Conservation (phyloP, 1,140 invertebrate genomes). For the Centruroides vittatus region DNA sequence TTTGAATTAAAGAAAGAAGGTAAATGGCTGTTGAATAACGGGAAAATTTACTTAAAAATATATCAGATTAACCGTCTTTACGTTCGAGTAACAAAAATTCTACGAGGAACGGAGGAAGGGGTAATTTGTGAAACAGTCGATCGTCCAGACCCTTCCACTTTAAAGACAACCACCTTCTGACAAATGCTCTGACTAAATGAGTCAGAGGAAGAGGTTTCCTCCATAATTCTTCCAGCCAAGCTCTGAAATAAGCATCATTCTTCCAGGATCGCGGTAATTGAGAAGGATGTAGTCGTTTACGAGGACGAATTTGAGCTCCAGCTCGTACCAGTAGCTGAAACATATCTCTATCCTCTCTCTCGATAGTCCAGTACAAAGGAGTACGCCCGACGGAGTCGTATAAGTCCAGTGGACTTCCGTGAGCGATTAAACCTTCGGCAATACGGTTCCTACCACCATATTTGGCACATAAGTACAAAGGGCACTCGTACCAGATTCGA, state of each 20-base stretch:
- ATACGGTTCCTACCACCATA: conserved; percentile 2
- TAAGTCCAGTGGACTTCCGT: conserved; percentile 6
- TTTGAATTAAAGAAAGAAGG: no score
- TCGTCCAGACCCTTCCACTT: no score
- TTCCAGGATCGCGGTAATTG: conserved; percentile 2
- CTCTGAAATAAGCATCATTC: background rate
- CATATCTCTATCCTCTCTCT: conserved; percentile 1
- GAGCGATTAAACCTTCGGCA: conserved; percentile 9
- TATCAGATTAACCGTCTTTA: no score
- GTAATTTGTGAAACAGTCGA: no score
- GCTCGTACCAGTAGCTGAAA: conserved; percentile 6
- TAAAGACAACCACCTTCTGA: no score
- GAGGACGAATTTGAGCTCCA: conserved; percentile 1
- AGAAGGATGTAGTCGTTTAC: background rate
- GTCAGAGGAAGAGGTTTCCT: no score
- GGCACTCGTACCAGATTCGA: conserved; percentile 8
- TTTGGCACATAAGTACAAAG: conserved; percentile 4
- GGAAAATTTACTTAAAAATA: no score
- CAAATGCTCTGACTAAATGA: no score
- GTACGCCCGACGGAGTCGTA: background rate
- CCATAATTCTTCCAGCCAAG: no score
- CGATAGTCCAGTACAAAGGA: conserved; percentile 7
- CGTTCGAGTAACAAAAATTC: no score
- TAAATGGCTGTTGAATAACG: no score
- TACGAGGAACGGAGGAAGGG: no score